phyloP scores from a whole-genome alignment of 2,888 invertebrate species.

The Euphydryas editha region DNA sequence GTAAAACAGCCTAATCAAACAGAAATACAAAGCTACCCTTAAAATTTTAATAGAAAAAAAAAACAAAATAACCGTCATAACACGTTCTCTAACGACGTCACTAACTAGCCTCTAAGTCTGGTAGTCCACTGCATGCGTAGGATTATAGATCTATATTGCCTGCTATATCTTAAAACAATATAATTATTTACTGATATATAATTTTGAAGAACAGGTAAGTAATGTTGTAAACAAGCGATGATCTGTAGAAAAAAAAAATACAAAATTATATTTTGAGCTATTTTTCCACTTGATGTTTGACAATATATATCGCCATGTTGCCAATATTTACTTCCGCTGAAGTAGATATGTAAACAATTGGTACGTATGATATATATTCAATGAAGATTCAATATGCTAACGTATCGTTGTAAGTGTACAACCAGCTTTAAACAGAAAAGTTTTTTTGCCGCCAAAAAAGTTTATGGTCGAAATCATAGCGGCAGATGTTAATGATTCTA shows the following conservation, averaged over 20 bases:
- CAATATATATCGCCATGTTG: no score
- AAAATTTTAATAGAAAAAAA: slow-evolving; percentile 47
- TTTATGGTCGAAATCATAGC: slow-evolving; percentile 72
- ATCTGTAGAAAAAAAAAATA: no score
- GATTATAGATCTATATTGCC: neutral
- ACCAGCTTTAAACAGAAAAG: slow-evolving; percentile 46
- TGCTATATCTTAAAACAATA: neutral
- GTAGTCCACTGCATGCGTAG: neutral
- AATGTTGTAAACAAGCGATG: no score
- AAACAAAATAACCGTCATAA: slow-evolving; percentile 72
- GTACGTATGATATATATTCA: no score
- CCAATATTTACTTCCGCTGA: no score
- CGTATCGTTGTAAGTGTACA: neutral
- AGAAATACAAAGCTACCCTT: slow-evolving; percentile 44
- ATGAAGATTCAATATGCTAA: no score
- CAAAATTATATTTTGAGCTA: no score
- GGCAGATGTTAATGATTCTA: slow-evolving; percentile 83
- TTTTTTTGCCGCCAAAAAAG: slow-evolving; percentile 63
- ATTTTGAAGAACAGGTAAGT: neutral
- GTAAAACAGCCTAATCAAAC: slow-evolving; percentile 33
- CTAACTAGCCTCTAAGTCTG: slow-evolving; percentile 42
- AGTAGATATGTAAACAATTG: no score
- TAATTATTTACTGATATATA: neutral
- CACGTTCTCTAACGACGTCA: slow-evolving; percentile 69
- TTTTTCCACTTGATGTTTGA: no score